Evolutionary conservation across 2,113 vertebrate genomes (phyloP), one percentile per base, ranked within the genome.

Genomic region (Phycodurus eques): DNA sequence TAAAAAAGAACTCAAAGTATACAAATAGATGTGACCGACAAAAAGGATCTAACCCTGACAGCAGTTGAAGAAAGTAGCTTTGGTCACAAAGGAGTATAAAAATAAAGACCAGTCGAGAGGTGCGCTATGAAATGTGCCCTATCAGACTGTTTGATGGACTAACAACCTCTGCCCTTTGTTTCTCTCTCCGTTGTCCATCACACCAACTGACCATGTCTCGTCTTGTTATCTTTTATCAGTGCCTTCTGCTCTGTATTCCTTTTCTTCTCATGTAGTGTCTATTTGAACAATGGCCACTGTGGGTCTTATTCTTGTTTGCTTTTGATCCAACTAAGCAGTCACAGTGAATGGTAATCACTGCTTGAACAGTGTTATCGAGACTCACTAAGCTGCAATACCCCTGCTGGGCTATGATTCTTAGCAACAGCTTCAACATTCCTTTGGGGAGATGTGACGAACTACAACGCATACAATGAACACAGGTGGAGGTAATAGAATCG

Each of bases 371-470:
- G 68, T 81, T 70, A 81, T 79, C 80, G 42, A 0, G 1, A 71
- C 70, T 46, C 60, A 68, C 72, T 67, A 49, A 72, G 39, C 20
- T 14, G 60, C 49, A 43, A 60, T 68, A 66, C 74, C 81, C 85
- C 74, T 72, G 80, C 77, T 78, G 75, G 68, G 85, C 76, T 67
- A 47, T 74, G 63, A 80, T 75, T 85, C 68, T 82, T 67, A 79
- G 69, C 42, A n/a, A 15, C 33, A 54, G 27, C 43, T 51, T 76
- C 65, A 64, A 73, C 69, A 73, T 80, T 83, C 61, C 84, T 82
- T n/a, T 20, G 56, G 14, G 61, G 65, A 73, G 46, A 80, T 59
- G 39, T 43, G 6, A 83, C 71, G 74, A 33, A 51, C 59, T 71
- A 39, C 4, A 61, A 27, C 72, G 71, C 39, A 71, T 31, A 57